Conservation (phyloP, 2,113 vertebrate genomes). For the Pygoscelis adeliae region DNA sequence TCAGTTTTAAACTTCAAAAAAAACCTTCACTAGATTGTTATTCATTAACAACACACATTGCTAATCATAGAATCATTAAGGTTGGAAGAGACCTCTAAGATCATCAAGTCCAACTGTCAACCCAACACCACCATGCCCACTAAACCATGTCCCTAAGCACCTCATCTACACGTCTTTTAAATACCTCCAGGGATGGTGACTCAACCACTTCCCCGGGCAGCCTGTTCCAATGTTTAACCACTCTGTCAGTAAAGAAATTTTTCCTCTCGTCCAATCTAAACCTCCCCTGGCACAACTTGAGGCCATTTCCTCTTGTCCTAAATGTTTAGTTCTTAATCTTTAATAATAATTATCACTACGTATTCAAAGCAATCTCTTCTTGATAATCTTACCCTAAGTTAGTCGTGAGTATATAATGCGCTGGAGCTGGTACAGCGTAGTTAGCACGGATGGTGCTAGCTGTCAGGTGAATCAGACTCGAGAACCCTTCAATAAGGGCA, state of each 20-base stretch:
- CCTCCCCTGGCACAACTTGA: too few relatives aligned
- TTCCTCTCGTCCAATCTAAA: too few relatives aligned
- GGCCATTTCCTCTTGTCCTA: too few relatives aligned
- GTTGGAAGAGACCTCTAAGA: too few relatives aligned
- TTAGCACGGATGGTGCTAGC: neutral
- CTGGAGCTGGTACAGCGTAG: neutral
- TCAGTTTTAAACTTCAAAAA: neutral
- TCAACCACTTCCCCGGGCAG: too few relatives aligned
- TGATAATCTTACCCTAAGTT: neutral
- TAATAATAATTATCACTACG: neutral
- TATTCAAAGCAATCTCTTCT: neutral
- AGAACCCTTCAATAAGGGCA: neutral
- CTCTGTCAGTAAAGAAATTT: too few relatives aligned
- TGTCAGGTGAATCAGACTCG: rapidly evolving
- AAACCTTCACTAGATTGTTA: neutral
- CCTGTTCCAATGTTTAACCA: too few relatives aligned
- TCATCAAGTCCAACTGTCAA: too few relatives aligned
- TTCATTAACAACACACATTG: neutral
- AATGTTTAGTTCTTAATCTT: neutral
- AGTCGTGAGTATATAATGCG: neutral
- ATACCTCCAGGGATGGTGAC: too few relatives aligned
- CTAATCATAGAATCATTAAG: neutral
- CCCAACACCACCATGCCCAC: too few relatives aligned
- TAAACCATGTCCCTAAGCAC: too few relatives aligned
- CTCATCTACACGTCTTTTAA: too few relatives aligned